Evolutionary conservation across 2,888 invertebrate genomes (phyloP).

Genomic region (Plagiodera versicolora): DNA sequence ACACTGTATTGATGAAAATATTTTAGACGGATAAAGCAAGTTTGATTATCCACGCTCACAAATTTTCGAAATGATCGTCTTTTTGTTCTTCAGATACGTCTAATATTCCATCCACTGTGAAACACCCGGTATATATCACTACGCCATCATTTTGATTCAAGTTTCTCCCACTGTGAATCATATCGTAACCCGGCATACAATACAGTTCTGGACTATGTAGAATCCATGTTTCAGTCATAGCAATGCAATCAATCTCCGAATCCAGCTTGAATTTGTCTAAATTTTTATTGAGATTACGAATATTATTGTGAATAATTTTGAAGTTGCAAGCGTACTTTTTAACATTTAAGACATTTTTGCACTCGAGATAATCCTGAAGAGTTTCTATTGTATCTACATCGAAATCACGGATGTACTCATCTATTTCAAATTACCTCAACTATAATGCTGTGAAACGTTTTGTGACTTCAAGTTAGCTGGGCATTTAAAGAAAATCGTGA

Average conservation of each 20-base stretch:
- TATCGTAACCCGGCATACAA: neutral
- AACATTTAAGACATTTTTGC: slow-evolving; percentile 4
- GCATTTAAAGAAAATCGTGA: neutral
- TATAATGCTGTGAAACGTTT: slow-evolving; percentile 4
- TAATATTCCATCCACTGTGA: too few relatives aligned
- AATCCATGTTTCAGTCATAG: neutral
- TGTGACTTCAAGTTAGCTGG: neutral
- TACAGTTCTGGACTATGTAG: slow-evolving; percentile 1
- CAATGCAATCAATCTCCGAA: slow-evolving; percentile 1
- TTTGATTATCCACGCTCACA: too few relatives aligned
- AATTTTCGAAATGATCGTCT: too few relatives aligned
- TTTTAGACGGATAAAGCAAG: too few relatives aligned
- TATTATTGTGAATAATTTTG: neutral
- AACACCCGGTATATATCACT: neutral
- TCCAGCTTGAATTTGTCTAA: neutral
- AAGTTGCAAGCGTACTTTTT: neutral
- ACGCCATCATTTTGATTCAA: neutral
- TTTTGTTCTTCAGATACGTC: too few relatives aligned
- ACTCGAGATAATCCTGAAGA: slow-evolving; percentile 1
- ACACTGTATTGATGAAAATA: too few relatives aligned
- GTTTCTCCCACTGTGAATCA: neutral
- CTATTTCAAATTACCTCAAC: neutral
- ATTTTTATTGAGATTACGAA: neutral
- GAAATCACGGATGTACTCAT: slow-evolving; percentile 3
- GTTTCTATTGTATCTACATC: neutral